These are phyloP conservation scores for Cyphotilapia sp. DNA, from an alignment of 2,113 vertebrate species.

Conservation along the genomic window DNA sequence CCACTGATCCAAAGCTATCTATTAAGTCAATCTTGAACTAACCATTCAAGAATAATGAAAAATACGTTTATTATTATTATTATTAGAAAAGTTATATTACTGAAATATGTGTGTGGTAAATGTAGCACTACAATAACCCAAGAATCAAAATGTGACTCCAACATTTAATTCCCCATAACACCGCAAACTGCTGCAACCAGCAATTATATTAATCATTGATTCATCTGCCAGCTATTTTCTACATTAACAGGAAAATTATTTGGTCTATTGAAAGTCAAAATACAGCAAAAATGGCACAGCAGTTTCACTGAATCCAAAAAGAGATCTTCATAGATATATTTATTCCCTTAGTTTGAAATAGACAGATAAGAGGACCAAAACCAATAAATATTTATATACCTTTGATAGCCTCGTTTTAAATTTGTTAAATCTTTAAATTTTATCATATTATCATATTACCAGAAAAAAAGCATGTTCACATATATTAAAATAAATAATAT, in stretches of 20 bases:
- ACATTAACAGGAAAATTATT: not conserved
- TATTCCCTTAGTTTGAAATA: not conserved
- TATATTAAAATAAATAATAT: not conserved
- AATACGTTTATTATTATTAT: not conserved
- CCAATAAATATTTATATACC: not conserved
- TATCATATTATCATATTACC: not conserved
- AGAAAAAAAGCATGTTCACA: not conserved
- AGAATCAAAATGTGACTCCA: not conserved
- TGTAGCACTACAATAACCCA: not conserved
- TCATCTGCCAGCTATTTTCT: not conserved
- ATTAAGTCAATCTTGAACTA: not conserved
- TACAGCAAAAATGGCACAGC: not conserved
- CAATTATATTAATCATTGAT: not conserved
- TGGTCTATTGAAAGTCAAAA: not conserved
- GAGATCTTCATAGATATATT: not conserved
- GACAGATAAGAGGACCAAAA: not conserved
- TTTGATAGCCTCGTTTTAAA: not conserved
- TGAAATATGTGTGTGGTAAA: not conserved
- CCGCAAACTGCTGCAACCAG: not conserved
- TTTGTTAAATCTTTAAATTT: not conserved
- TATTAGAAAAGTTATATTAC: not conserved
- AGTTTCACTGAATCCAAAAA: not conserved
- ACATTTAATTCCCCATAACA: not conserved
- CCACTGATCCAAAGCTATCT: not conserved
- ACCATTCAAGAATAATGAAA: not conserved